Evolutionary conservation across 2,113 vertebrate species (phyloP).

Genomic region (Corydoras sp.): DNA sequence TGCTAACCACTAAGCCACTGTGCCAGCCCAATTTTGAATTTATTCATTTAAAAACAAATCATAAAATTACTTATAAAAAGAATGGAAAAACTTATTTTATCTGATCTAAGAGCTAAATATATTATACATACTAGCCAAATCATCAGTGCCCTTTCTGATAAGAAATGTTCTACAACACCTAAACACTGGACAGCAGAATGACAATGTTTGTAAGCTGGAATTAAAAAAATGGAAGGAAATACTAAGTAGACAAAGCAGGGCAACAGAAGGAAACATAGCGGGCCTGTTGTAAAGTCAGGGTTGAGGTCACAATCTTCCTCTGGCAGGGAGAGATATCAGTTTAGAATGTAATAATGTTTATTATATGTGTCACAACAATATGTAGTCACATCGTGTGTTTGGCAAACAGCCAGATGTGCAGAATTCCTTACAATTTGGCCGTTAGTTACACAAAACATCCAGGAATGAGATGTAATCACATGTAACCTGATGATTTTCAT

Average conservation of each 20-base stretch:
- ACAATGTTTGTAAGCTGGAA: not conserved
- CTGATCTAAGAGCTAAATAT: too few species aligned
- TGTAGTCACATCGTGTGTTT: not conserved
- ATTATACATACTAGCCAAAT: too few species aligned
- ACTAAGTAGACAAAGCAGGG: not conserved
- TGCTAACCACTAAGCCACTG: too few species aligned
- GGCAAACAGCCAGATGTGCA: not conserved
- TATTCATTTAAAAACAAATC: too few species aligned
- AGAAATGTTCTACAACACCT: too few species aligned
- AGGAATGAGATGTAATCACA: not conserved
- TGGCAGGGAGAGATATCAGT: not conserved
- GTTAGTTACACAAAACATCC: not conserved
- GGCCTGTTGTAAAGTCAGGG: not conserved
- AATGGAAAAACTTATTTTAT: too few species aligned
- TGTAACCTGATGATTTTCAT: not conserved
- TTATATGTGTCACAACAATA: not conserved
- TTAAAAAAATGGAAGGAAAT: not conserved
- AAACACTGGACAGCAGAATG: not conserved
- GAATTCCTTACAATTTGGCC: not conserved
- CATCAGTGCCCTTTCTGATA: too few species aligned
- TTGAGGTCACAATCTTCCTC: not conserved
- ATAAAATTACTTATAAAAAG: too few species aligned
- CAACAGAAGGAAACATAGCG: not conserved
- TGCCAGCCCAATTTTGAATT: too few species aligned
- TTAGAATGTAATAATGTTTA: not conserved